Evolutionary conservation across 2,888 invertebrate species (phyloP), one percentile per base, ranked within the genome.

Genomic region (Lycia hirtaria): DNA sequence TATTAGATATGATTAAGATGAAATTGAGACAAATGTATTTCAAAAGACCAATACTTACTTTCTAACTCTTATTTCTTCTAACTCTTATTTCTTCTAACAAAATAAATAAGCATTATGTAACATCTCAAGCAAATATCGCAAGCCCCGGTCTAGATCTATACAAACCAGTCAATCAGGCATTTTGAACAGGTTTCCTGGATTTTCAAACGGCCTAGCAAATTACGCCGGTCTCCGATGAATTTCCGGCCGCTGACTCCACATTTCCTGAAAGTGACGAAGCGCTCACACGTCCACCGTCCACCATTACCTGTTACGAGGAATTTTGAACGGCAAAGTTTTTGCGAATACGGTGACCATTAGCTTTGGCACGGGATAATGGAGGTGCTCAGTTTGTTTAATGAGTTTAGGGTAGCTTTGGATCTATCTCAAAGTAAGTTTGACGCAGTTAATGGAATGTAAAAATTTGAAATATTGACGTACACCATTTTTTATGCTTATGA

Each of bases 261-360:
- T 82, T 84, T 88, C 87, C 88, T 80, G 78, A 57, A 75, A 73
- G 81, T 85, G 82, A 85, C 80, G 82, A 76, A 81, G 75, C 74
- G 72, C 68, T 76, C 75, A 73, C 69, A 75, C 75, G 72, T 72
- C 41, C 41, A 33, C 52, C 75, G 72, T 72, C 41, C 41, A 33
- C 52, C 45, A 59, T 57, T 43, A 53, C 49, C 45, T 50, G 37
- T 19, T 30, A 43, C 45, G 24, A 22, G 26, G 19, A 44, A 47
- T 47, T 44, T 38, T 14, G 12, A 41, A 43, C 24, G 14, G 28
- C 22, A 22, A 47, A 54, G 24, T 40, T 56, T 33, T 51, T 20
- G 33, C 30, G 22, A 14, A 38, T 37, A n/a, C 38, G 37, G 47
- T 52, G 57, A 48, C 35, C 32, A 30, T 54, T 32, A 32, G 40